These are phyloP conservation scores for Delichon dasypus DNA, from an alignment of 2,797 vertebrate species.

Conservation along the genomic window DNA sequence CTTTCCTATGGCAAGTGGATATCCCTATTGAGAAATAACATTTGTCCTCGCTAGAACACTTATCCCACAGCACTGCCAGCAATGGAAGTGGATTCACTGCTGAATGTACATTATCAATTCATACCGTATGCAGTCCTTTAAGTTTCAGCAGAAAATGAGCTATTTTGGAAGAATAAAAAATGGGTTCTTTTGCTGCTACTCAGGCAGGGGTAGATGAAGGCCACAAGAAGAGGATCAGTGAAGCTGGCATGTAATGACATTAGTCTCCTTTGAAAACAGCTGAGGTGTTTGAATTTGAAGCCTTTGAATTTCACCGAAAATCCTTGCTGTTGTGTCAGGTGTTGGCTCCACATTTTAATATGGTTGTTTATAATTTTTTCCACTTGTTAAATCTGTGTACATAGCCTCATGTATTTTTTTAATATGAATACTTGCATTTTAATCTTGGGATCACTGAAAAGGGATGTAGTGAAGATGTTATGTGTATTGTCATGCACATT, in stretches of 20 bases:
- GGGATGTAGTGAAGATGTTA: neutral
- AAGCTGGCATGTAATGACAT: neutral
- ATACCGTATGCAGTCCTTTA: neutral
- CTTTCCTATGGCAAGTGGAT: neutral
- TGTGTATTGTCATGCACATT: neutral
- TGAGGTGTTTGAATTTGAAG: neutral
- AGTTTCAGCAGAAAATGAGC: neutral
- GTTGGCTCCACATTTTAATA: neutral
- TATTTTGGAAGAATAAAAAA: neutral
- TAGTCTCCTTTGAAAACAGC: neutral
- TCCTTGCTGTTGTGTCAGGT: neutral
- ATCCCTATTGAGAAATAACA: neutral
- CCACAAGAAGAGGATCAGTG: neutral
- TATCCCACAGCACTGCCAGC: neutral
- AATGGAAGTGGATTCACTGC: neutral
- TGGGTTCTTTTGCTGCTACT: neutral
- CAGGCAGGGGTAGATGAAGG: neutral
- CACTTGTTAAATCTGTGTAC: neutral
- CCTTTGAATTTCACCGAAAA: slow-evolving; percentile 21
- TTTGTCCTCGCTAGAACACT: neutral
- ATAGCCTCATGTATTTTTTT: neutral
- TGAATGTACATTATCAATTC: neutral
- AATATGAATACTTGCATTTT: neutral
- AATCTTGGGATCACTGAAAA: neutral
- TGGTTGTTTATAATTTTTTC: neutral